Conservation (phyloP, 2,113 vertebrate genomes). For the Oncorhynchus nerka region DNA sequence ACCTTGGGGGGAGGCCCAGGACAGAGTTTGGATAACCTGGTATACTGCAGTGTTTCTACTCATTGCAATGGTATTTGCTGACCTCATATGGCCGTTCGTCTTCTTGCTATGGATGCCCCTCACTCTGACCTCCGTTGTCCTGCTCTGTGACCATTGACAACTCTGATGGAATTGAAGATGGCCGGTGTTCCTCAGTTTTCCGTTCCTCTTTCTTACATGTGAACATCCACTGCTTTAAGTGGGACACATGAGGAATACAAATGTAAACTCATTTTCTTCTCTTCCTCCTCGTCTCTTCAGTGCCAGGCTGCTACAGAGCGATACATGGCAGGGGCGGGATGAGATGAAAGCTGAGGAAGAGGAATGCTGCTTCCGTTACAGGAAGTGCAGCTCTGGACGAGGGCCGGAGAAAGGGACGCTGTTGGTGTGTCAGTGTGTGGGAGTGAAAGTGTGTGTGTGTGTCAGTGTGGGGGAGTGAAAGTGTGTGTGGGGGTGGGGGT, state of each 20-base stretch:
- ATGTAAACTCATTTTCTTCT: not conserved
- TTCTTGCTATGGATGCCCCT: too few relatives aligned
- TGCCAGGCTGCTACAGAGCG: constrained; percentile 27
- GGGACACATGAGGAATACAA: not conserved
- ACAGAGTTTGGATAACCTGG: too few relatives aligned
- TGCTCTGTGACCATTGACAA: too few relatives aligned
- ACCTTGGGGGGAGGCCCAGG: too few relatives aligned
- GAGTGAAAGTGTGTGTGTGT: not conserved
- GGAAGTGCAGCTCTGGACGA: constrained; percentile 3
- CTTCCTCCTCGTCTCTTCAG: not conserved
- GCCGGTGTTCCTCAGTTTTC: too few relatives aligned
- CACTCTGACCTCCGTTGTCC: too few relatives aligned
- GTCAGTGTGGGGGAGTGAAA: too few relatives aligned
- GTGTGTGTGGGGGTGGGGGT: not conserved
- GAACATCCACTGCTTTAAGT: constrained; percentile 4
- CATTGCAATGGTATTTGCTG: too few relatives aligned
- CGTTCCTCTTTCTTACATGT: not conserved
- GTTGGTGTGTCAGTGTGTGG: not conserved
- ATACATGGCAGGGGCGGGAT: constrained; percentile 9
- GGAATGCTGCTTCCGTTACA: constrained; percentile 21
- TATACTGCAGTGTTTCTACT: too few relatives aligned
- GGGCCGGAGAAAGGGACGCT: not conserved
- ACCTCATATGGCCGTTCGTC: too few relatives aligned
- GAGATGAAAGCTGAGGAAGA: constrained; percentile 34
- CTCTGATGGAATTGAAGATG: too few relatives aligned